phyloP scores from a whole-genome alignment of 2,888 invertebrate species.

The Orthonevra nobilis region DNA sequence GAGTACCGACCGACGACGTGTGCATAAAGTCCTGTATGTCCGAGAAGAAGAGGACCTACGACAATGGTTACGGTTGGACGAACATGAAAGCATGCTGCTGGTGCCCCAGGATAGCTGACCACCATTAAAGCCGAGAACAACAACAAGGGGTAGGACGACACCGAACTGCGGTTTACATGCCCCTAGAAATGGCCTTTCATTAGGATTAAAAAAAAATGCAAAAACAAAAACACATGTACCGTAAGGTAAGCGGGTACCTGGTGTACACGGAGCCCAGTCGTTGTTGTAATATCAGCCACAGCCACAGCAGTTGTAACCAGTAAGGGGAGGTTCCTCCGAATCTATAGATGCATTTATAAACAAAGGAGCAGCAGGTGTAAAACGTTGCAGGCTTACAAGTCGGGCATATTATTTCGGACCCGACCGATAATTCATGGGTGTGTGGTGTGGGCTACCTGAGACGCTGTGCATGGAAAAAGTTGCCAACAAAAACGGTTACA shows the following conservation, averaged over 20 bases:
- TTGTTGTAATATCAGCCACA: constrained; percentile 11
- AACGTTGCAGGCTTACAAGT: constrained; percentile 46
- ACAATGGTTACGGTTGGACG: constrained; percentile 51
- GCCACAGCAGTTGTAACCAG: constrained; percentile 45
- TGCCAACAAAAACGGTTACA: constrained; percentile 44
- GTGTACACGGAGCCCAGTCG: constrained; percentile 25
- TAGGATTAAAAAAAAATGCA: too few species aligned
- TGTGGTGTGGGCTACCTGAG: background rate
- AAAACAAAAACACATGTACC: constrained; percentile 12
- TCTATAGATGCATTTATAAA: constrained; percentile 8
- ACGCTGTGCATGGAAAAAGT: constrained; percentile 22
- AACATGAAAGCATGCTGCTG: constrained; percentile 34
- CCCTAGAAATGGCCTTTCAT: constrained; percentile 29
- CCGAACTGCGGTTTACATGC: constrained; percentile 30
- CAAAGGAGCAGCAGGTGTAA: constrained; percentile 37
- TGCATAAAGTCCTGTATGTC: background rate
- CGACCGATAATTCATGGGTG: constrained; percentile 41
- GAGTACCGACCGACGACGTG: background rate
- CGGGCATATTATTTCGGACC: constrained; percentile 16
- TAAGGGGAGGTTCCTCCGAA: constrained; percentile 9
- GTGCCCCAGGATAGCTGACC: constrained; percentile 43
- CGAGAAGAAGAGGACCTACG: constrained; percentile 42
- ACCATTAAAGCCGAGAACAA: constrained; percentile 8
- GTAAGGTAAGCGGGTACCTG: constrained; percentile 2
- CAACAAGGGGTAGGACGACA: constrained; percentile 42